Evolutionary conservation across 1,140 invertebrate genomes (phyloP), one percentile per base, ranked within the genome.

Genomic region (Drosophila funebris): DNA sequence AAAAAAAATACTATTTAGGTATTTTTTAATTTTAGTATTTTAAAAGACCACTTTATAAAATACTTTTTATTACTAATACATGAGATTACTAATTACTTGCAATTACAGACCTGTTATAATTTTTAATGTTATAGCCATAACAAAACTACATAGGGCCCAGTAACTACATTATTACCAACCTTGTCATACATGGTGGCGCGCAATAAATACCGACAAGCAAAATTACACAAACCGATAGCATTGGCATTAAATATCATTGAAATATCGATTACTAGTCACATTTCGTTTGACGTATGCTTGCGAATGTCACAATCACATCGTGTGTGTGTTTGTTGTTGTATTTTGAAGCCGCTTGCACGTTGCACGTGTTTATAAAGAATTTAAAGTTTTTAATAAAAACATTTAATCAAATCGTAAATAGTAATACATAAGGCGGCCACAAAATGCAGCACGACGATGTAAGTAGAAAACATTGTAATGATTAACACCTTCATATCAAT

Each of bases 381-480:
- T 71, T 46, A 16, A 1, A 36, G 9, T 36, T 36, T 13, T 36
- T 36, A n/a, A 31, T 20, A 29, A 2, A 27, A 29, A 14, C 4
- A 31, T 27, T 56, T 11, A 14, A 24, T 7, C 13, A 20, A 22
- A 0, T 41, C 4, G 37, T 16, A 5, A n/a, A 16, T 4, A 22
- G 18, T 27, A 6, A 14, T 13, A 48, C 48, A n/a, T 31, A 11
- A 22, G 53, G 64, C 22, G 36, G 29, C 14, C 13, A 37, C 71
- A 95, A 93, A 93, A 96, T 96, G 95, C 95, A 96, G 83, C 95
- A 96, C 92, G 95, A 96, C 90, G 95, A 96, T 91, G 95, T 96
- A 92, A 94, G 94, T 93, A 60, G 14, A n/a, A n/a, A n/a, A 22
- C 6, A 36, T 11, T 1, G 2, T 13, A 9, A 29, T 7, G n/a